Base-by-base conservation (phyloP, 2,888 invertebrate species). In the Apantesis nais region DNA sequence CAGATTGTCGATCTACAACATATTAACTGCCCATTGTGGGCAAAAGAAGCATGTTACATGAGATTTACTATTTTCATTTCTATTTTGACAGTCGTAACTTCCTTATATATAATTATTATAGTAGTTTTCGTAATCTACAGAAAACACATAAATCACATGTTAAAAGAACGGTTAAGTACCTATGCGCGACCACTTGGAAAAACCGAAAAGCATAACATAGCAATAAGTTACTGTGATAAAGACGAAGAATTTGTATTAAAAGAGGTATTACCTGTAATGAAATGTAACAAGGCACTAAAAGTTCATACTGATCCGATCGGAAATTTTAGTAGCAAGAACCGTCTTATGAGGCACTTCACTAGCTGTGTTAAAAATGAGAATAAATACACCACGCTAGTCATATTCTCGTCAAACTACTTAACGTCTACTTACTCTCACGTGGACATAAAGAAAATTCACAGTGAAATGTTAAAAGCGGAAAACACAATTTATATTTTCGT, bases 351-450 rank as follows among this genome's bases (percentile, higher is more conserved):
- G 69, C 83, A 83, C 67, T 79, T 88, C 31, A 83, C 76, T 31
- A 83, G 79, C 68, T 84, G 84, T 75, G 79, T 81, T 62, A 87
- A 86, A 73, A 86, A 86, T 70, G 79, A 73, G 41, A 80, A 83
- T 70, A 80, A 83, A 34, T 75, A 74, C 62, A 86, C 86, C 16
- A 86, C 83, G 25, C 74, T 93, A 44, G 89, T 93, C 52, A 85
- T 94, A 74, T 94, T 94, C 81, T 91, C 94, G 11, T 90, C 92
- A 25, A 93, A 93, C 85, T 94, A 92, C 80, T 87, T 94, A 86
- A 90, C 87, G 79, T 88, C 91, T 69, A 86, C 86, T 73, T 94
- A 93, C 82, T 90, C 90, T 78, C 89, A 93, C 62, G 90, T 94
- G 66, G 92, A 91, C 74, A 93, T 94, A 81, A 93, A 91, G 83